phyloP scores from a whole-genome alignment of 2,888 invertebrate genomes.

The Parthenolecanium corni region DNA sequence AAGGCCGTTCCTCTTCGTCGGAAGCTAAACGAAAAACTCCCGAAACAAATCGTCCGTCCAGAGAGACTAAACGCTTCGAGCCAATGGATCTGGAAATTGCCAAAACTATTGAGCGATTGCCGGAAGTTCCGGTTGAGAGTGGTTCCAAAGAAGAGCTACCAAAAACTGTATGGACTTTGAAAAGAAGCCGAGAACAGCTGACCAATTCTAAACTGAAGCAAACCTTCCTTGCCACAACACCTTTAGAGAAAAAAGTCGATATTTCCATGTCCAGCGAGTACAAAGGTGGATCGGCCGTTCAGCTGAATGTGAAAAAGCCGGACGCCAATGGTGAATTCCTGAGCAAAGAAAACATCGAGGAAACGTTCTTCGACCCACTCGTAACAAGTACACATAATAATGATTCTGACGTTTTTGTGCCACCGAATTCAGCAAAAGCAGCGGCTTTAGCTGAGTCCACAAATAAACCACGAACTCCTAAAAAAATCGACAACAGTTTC shows the following conservation, averaged over 20 bases:
- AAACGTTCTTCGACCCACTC: constrained; percentile 8
- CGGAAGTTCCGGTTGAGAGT: not conserved
- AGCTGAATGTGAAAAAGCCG: not conserved
- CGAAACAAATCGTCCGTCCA: not conserved
- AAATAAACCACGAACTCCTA: not conserved
- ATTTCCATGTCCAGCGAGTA: not conserved
- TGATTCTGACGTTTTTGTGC: not conserved
- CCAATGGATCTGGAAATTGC: not conserved
- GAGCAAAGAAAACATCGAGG: not conserved
- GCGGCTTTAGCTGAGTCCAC: not conserved
- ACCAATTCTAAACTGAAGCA: constrained; percentile 19
- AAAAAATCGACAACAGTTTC: constrained; percentile 12
- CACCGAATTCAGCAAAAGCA: not conserved
- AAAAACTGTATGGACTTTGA: constrained; percentile 17
- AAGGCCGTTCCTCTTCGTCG: not conserved
- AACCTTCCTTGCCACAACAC: not conserved
- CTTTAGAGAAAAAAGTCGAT: not conserved
- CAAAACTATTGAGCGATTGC: not conserved
- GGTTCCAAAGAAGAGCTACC: not conserved
- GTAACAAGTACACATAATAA: constrained; percentile 1
- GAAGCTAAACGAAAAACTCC: not conserved
- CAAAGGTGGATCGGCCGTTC: not conserved
- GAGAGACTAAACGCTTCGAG: not conserved
- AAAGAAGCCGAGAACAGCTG: not conserved
- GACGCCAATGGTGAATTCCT: not conserved